Evolutionary conservation across 2,113 vertebrate species (phyloP), one percentile per base, ranked within the genome.

Genomic region (Chaetodon trifascialis): DNA sequence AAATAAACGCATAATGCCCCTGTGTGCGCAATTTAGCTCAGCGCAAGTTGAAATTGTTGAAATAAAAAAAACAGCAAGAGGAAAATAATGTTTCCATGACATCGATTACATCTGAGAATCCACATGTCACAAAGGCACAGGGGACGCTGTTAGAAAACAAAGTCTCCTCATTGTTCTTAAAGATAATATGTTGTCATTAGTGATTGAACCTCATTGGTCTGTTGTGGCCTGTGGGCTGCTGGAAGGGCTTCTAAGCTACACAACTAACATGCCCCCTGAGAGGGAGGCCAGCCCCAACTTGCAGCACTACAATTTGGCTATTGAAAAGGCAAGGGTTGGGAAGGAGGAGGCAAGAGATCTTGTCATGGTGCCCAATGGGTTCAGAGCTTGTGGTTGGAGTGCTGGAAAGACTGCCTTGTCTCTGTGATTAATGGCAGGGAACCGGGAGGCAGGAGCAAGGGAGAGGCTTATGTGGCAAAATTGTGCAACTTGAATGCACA

Each of bases 361-460:
- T 94, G 94, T 94, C 91, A 93, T 89, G 85, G 85, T 87, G 91
- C 93, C 91, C 89, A 91, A 72, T 94, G 92, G 92, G 90, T 93
- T 94, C 83, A 80, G 91, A 93, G 91, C 92, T 92, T 91, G 90
- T 92, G 88, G 89, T 92, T 88, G 86, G 90, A 92, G 78, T 76
- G 85, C 90, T 94, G 88, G 91, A 94, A 92, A 93, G 82, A 88
- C 90, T 84, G 90, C 87, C 91, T 92, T 92, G 93, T 94, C 93
- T 91, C 52, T 0, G 74, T 94, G 94, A 94, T 94, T 94, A 93
- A 94, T 94, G 90, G 82, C 62, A 67, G 88, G 71, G 86, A 91
- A 90, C 83, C 82, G 59, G 7, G 80, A 93, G 90, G 87, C 85
- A 91, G 89, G 70, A 86, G 88, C 77, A 36, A 90, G 86, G 86